phyloP scores from a whole-genome alignment of 2,113 vertebrate genomes.

The Pachycephala philippinensis region DNA sequence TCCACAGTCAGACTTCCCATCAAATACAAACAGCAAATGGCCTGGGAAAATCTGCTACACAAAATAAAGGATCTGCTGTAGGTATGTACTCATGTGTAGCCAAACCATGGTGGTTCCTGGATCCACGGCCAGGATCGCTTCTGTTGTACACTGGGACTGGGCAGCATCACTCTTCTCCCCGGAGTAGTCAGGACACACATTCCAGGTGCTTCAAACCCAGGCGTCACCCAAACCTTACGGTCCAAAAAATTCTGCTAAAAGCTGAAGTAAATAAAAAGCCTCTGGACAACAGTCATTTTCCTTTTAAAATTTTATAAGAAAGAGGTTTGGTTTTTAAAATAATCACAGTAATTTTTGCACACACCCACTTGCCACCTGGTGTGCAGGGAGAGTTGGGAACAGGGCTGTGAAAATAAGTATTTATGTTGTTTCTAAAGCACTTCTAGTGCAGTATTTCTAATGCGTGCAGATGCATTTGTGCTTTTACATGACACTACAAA shows the following conservation, averaged over 20 bases:
- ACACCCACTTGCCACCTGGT: neutral
- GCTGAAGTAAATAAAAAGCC: neutral
- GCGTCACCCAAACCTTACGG: neutral
- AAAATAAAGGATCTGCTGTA: neutral
- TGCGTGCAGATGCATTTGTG: fast-evolving
- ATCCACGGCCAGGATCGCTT: neutral
- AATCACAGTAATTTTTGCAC: neutral
- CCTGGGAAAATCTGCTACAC: neutral
- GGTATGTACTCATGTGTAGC: fast-evolving
- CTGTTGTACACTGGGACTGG: fast-evolving
- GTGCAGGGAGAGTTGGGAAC: neutral
- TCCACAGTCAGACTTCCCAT: neutral
- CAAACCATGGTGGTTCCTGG: fast-evolving
- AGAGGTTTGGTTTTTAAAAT: neutral
- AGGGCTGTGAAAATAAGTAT: neutral
- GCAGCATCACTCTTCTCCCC: neutral
- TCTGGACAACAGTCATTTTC: neutral
- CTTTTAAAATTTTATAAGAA: neutral
- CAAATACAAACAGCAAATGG: neutral
- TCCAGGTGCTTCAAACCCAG: neutral
- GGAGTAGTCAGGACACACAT: fast-evolving
- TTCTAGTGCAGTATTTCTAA: neutral
- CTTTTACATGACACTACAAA: neutral
- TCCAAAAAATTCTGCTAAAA: neutral
- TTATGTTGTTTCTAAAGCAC: neutral